Evolutionary conservation across 1,140 invertebrate species (phyloP).

Genomic region (Pentalonia nigronervosa): DNA sequence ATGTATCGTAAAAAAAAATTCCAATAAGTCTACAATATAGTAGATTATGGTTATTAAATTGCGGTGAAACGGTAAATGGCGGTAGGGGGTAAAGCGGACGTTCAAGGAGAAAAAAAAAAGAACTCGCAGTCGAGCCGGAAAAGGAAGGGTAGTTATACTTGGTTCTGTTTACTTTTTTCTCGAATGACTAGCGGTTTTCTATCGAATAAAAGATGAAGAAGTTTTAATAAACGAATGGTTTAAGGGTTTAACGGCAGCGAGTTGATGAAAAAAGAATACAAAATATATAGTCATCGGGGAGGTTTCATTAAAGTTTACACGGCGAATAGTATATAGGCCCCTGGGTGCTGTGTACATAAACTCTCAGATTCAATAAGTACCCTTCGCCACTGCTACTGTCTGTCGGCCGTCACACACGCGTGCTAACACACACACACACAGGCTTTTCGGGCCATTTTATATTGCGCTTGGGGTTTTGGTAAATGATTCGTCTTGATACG

Average conservation of each 20-base stretch:
- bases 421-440: neutral
- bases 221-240: constrained; percentile 64
- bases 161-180: constrained; percentile 63
- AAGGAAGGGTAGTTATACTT: constrained; percentile 22
- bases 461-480: constrained; percentile 40
- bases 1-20: constrained; percentile 3
- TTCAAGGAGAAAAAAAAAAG: constrained; percentile 25
- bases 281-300: constrained; percentile 51
- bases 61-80: neutral
- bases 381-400: constrained; percentile 18
- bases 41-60: constrained; percentile 51
- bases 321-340: constrained; percentile 39
- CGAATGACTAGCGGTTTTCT: constrained; percentile 64
- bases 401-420: neutral
- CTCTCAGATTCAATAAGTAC: constrained; percentile 56
- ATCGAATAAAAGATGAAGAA: constrained; percentile 65
- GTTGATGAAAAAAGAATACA: constrained; percentile 60
- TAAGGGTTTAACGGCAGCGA: constrained; percentile 61
- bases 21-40: constrained; percentile 41
- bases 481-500: constrained; percentile 53
- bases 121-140: neutral
- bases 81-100: neutral
- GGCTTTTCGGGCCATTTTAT: constrained; percentile 53
- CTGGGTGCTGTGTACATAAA: constrained; percentile 48
- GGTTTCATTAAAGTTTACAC: constrained; percentile 59